Conservation (phyloP, 2,888 invertebrate species). For the Parasteatoda lunata region DNA sequence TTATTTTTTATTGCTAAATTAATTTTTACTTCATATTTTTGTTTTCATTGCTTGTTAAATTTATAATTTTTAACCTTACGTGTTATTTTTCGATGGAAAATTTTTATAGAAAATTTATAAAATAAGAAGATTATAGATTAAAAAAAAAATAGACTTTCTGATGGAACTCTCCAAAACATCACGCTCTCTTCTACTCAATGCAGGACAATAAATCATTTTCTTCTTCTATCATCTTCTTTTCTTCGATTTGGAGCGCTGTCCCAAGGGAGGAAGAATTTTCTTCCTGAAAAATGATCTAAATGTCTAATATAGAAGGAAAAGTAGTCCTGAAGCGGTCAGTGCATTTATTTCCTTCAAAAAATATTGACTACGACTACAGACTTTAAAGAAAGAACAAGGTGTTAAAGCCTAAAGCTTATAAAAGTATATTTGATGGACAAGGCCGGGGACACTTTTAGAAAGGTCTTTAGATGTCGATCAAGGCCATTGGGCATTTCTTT, state of each 20-base stretch:
- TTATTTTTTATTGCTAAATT: too few species aligned
- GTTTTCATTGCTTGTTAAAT: too few species aligned
- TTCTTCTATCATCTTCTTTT: conserved; percentile 12
- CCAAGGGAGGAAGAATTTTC: conserved; percentile 36
- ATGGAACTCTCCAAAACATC: background rate
- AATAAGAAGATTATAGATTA: too few species aligned
- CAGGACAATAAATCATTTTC: conserved; percentile 51
- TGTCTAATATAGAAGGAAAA: conserved; percentile 41
- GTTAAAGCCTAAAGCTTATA: conserved; percentile 42
- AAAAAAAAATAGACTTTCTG: too few species aligned
- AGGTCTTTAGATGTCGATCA: conserved; percentile 54
- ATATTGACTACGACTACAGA: conserved; percentile 12
- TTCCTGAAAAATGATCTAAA: conserved; percentile 31
- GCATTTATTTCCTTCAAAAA: conserved; percentile 34
- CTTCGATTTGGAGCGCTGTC: conserved; percentile 22
- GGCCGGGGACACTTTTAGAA: conserved; percentile 39
- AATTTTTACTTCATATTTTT: too few species aligned
- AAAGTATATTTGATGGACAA: conserved; percentile 65
- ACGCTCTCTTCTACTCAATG: conserved; percentile 49
- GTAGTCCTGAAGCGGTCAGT: conserved; percentile 28
- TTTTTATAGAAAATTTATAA: too few species aligned
- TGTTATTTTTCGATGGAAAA: too few species aligned
- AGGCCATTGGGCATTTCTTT: conserved; percentile 34
- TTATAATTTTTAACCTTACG: too few species aligned
- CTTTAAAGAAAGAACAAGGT: conserved; percentile 53